Evolutionary conservation across 2,888 invertebrate genomes (phyloP).

Genomic region (Tetragonisca angustula): DNA sequence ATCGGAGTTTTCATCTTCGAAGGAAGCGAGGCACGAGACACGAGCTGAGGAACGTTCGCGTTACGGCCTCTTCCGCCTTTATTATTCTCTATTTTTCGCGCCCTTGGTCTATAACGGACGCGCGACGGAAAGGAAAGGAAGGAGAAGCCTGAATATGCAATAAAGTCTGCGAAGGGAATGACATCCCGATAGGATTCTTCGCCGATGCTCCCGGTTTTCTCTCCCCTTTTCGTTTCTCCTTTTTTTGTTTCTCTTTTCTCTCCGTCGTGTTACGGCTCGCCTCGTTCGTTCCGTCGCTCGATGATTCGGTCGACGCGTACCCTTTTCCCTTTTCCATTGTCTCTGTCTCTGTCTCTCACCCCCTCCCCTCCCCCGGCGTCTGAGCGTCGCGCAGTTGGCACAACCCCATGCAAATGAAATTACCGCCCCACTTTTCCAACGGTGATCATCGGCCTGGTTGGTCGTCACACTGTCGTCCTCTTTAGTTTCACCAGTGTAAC

Average conservation of each 20-base stretch:
- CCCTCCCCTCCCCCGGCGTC: not conserved
- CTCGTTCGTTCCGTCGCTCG: slow-evolving; percentile 4
- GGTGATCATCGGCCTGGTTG: slow-evolving; percentile 57
- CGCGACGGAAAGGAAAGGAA: slow-evolving; percentile 27
- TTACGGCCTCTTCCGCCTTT: not conserved
- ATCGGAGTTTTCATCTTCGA: slow-evolving; percentile 3
- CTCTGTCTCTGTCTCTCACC: too few species aligned
- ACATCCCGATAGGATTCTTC: slow-evolving; percentile 72
- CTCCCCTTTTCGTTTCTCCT: slow-evolving; percentile 10
- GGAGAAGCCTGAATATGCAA: slow-evolving; percentile 65
- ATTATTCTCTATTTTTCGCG: slow-evolving; percentile 3
- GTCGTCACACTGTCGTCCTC: slow-evolving; percentile 43
- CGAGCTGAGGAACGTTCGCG: not conserved
- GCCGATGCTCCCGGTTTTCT: slow-evolving; percentile 44
- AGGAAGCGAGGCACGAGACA: not conserved
- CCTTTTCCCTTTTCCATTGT: slow-evolving; percentile 9
- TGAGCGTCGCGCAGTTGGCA: slow-evolving; percentile 48
- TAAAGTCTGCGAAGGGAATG: slow-evolving; percentile 65
- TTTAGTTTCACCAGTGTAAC: slow-evolving; percentile 40
- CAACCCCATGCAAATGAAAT: slow-evolving; percentile 74
- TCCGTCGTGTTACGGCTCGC: slow-evolving; percentile 22
- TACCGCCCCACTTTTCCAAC: slow-evolving; percentile 69
- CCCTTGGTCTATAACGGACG: not conserved
- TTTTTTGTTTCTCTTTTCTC: not conserved
- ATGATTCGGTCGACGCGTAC: not conserved